Conservation (phyloP, 2,888 invertebrate genomes). For the Invenusta paracnida region DNA sequence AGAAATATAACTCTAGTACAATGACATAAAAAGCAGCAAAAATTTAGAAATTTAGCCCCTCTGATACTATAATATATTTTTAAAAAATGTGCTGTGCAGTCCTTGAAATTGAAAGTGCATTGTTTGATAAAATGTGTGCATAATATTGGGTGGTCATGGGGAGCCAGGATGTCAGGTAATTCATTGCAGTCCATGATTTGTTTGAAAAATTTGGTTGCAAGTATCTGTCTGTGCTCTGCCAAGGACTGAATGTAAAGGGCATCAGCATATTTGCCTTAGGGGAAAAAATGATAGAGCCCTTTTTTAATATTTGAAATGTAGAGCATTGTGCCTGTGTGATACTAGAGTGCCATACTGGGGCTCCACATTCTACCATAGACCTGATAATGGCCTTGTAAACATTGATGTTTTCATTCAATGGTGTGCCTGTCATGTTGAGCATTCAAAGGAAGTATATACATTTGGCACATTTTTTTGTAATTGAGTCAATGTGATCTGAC, state of each 20-base stretch:
- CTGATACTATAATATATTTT: not conserved
- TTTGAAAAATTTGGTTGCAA: not conserved
- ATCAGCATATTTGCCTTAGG: not conserved
- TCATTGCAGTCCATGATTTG: not conserved
- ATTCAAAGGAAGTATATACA: not conserved
- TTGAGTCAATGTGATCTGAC: constrained; percentile 23
- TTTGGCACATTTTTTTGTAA: not conserved
- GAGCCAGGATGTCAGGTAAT: not conserved
- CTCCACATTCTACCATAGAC: too few species aligned
- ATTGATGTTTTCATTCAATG: not conserved
- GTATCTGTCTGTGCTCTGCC: not conserved
- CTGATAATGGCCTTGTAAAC: not conserved
- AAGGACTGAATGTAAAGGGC: not conserved
- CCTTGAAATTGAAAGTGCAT: not conserved
- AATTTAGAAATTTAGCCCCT: not conserved
- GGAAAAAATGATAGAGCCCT: too few species aligned
- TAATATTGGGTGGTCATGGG: not conserved
- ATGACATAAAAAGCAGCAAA: not conserved
- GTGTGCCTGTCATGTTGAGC: not conserved
- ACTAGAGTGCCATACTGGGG: not conserved
- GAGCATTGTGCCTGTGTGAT: not conserved
- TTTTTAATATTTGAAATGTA: too few species aligned
- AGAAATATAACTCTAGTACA: not conserved
- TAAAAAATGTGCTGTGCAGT: not conserved
- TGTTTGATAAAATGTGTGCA: not conserved